Base-by-base conservation (phyloP, 2,888 invertebrate genomes). In the Eudemis profundana region DNA sequence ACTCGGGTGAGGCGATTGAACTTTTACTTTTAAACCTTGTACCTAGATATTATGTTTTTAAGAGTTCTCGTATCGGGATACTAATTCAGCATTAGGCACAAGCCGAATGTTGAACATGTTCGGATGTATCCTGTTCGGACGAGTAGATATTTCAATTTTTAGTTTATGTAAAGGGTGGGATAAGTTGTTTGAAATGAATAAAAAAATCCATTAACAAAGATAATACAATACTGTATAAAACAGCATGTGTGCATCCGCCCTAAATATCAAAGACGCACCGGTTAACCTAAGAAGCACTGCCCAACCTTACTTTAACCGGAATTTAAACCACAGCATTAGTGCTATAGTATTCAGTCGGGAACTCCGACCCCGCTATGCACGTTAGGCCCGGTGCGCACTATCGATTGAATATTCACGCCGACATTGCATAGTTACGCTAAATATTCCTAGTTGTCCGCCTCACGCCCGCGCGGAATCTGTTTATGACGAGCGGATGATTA, bases 391-490 rank as follows among this genome's bases (percentile, higher is more conserved):
- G 73, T 72, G 74, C 81, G 82, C 79, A 82, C 81, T 81, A 83
- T 83, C 76, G 82, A 83, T 82, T 85, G 77, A 82, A 78, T 77
- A 84, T 83, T 77, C 78, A 82, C 73, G 72, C 68, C 77, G 77
- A 78, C 78, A 79, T 74, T 74, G 67, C 76, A 71, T 72, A 70
- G 70, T 70, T 69, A 69, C 69, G 75, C 71, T 73, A 70, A 78
- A 74, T 77, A 78, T 76, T 74, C 72, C 57, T 60, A 56, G 50
- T 47, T 46, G 69, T 66, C 62, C 66, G 42, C 40, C 38, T 46
- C 61, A 49, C 67, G 67, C 62, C 19, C 57, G 51, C 61, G 62
- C 50, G 66, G 61, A 49, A 60, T 49, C 59, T 46, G 46, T 53
- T 42, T 44, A 46, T 64, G 51, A 53, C 38, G 46, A 53, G 44